Evolutionary conservation across 2,797 vertebrate species (phyloP), one percentile per base, ranked within the genome.

Genomic region (Oryzias dopingdopingensis): DNA sequence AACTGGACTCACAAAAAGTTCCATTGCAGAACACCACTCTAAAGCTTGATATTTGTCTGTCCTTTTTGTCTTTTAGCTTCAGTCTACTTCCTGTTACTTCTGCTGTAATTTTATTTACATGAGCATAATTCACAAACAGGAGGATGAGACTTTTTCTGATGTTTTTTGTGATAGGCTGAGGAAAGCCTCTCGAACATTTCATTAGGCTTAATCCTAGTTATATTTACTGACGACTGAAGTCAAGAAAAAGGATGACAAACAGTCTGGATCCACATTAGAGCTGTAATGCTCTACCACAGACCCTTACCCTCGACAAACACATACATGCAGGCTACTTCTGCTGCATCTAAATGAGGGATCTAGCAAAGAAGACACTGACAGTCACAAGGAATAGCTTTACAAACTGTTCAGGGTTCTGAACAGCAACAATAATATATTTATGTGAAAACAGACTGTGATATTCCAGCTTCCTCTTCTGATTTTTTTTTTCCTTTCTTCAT

Each of bases 311-410:
- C 62, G 7, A 37, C 32, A 37, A 37, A 41, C 41, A 62, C 13
- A 59, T 22, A 59, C n/a, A 59, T 40, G 15, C 15, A 55, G 51
- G 3, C 52, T 32, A 52, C 56, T 61, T 62, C 70, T 79, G 66
- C 56, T 58, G 42, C 76, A 66, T 77, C 52, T 46, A 49, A 81
- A 52, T 56, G 41, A 68, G n/a, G 69, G 81, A 49, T 84, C 73
- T 76, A 79, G 68, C 85, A 80, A 84, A 51, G 52, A 84, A 81
- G 56, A 50, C 72, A 75, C 75, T 67, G 73, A 67, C 74, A 69
- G 59, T 67, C 75, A 42, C 42, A 42, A 42, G 16, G 20, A 46
- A 10, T 12, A 72, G 79, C 73, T 54, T 43, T 44, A 55, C 55
- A 70, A 40, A 50, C 59, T 55, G 49, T 68, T 56, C 53, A 54